Conservation (phyloP, 2,113 vertebrate species). For the Ahaetulla prasina region DNA sequence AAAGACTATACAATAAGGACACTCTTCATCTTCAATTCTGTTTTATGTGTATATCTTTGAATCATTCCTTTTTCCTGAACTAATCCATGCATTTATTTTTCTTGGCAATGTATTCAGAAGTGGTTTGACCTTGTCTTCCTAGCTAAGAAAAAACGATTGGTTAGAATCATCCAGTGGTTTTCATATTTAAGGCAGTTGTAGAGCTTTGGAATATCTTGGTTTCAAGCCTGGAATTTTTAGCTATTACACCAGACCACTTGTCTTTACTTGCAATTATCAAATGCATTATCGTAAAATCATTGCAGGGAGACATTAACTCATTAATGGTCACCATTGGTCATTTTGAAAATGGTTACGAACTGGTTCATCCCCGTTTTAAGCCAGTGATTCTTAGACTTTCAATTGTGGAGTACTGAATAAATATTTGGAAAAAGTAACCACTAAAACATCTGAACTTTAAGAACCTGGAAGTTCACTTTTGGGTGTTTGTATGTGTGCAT, state of each 20-base stretch:
- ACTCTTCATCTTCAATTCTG: not conserved
- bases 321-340: not conserved
- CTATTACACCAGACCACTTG: not conserved
- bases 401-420: not conserved
- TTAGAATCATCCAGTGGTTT: not conserved
- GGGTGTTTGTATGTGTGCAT: accelerated
- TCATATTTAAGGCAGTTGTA: not conserved
- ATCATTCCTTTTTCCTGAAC: not conserved
- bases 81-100: not conserved
- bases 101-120: not conserved
- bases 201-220: not conserved
- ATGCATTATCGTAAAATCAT: not conserved
- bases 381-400: not conserved
- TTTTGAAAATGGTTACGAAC: not conserved
- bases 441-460: not conserved
- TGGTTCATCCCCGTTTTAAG: not conserved
- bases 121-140: not conserved
- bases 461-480: not conserved
- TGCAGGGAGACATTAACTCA: not conserved
- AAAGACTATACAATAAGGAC: not conserved
- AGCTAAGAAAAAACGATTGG: not conserved
- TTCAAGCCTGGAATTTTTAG: not conserved
- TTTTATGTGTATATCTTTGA: not conserved
- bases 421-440: not conserved
- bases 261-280: not conserved